Evolutionary conservation across 1,140 invertebrate species (phyloP).

Genomic region (Pararge aegeria): DNA sequence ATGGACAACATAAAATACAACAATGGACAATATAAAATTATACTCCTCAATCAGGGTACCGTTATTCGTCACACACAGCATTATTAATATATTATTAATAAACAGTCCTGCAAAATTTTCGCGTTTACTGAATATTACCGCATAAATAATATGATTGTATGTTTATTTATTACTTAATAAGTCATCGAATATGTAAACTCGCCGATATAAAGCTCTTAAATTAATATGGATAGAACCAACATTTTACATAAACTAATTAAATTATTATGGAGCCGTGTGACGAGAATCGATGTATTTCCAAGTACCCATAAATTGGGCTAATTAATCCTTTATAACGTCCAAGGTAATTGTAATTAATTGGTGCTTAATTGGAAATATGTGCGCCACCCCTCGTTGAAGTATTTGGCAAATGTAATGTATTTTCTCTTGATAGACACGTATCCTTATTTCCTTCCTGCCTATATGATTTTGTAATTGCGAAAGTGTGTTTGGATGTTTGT

Average conservation of each 20-base stretch:
- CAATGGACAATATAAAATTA: too few relatives aligned
- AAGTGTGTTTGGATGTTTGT: too few relatives aligned
- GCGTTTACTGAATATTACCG: neutral
- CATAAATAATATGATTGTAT: neutral
- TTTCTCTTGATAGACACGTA: neutral
- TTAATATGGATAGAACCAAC: slow-evolving; percentile 39
- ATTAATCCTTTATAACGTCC: slow-evolving; percentile 41
- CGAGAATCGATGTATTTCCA: slow-evolving; percentile 53
- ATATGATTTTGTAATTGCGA: too few relatives aligned
- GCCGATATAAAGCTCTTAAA: slow-evolving; percentile 32
- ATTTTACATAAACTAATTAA: slow-evolving; percentile 49
- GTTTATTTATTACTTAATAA: neutral
- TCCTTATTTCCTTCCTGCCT: too few relatives aligned
- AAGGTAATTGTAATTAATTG: slow-evolving; percentile 41
- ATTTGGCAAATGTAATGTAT: neutral
- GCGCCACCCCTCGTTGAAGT: neutral
- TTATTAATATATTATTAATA: too few relatives aligned
- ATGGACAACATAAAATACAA: too few relatives aligned
- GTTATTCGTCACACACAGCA: too few relatives aligned
- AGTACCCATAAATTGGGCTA: slow-evolving; percentile 51
- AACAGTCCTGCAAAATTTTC: neutral
- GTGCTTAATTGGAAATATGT: slow-evolving; percentile 15
- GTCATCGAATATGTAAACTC: slow-evolving; percentile 3
- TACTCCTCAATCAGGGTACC: too few relatives aligned
- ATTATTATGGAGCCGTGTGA: slow-evolving; percentile 42